phyloP scores from a whole-genome alignment of 2,113 vertebrate species.

The Perccottus glenii region DNA sequence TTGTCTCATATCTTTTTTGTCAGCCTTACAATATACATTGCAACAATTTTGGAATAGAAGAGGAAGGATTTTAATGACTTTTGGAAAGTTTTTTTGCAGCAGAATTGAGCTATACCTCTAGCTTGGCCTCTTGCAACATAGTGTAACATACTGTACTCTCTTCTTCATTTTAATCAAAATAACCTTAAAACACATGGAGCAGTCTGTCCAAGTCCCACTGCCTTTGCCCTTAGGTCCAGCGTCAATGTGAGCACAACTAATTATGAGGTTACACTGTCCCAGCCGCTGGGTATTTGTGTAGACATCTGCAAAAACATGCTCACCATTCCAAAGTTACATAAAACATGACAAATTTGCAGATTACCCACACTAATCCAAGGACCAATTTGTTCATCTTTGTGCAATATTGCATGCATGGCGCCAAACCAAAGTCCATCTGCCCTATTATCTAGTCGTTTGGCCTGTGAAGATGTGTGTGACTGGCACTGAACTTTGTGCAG shows the following conservation, averaged over 20 bases:
- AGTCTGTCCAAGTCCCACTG: constrained; percentile 32
- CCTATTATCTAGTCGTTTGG: constrained; percentile 34
- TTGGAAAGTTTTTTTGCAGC: too few species aligned
- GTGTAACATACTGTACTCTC: too few species aligned
- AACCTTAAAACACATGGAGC: constrained; percentile 40
- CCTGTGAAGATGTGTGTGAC: constrained; percentile 42
- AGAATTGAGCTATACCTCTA: too few species aligned
- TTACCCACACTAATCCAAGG: constrained; percentile 71
- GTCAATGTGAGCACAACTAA: constrained; percentile 45
- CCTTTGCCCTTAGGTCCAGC: constrained; percentile 12
- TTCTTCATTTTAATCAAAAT: neutral
- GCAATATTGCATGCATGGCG: constrained; percentile 65
- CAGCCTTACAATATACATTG: too few species aligned
- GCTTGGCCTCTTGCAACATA: too few species aligned
- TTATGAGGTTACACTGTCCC: constrained; percentile 54
- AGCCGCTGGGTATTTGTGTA: constrained; percentile 55
- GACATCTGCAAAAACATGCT: constrained; percentile 61
- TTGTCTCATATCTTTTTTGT: too few species aligned
- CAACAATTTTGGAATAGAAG: too few species aligned
- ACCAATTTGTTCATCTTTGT: constrained; percentile 64
- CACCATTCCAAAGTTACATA: constrained; percentile 61
- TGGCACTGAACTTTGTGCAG: constrained; percentile 28
- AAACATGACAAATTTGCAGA: constrained; percentile 68
- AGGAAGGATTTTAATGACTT: too few species aligned
- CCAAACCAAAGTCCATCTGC: constrained; percentile 51